A percentile compares a stretch with the other conserved stretches of the same genome.
These are phyloP conservation scores for mouse (Mus musculus) DNA, from an alignment of 2,113 vertebrate species.

Conservation along the genomic window DNA sequence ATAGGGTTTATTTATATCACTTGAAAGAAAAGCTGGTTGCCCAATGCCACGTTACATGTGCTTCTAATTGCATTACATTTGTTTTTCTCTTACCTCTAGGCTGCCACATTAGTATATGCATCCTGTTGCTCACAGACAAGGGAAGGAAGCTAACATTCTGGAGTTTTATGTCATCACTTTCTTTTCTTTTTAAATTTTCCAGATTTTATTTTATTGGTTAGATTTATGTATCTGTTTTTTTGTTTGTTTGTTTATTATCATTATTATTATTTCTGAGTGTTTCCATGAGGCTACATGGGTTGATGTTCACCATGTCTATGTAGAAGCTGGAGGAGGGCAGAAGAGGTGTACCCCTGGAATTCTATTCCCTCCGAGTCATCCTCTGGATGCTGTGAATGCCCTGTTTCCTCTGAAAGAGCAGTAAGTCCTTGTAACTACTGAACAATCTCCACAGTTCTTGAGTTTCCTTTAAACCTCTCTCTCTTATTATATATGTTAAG, in stretches of 20 bases:
- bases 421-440: not conserved
- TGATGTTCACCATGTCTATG: not conserved
- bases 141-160: slow-evolving; percentile 5
- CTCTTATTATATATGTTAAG: not conserved
- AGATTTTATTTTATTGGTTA: not conserved
- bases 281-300: too few relatives aligned
- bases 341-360: too few relatives aligned
- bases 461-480: not conserved
- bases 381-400: not conserved
- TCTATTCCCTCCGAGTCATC: not conserved
- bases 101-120: not conserved
- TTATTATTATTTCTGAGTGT: not conserved
- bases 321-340: not conserved
- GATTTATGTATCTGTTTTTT: not conserved
- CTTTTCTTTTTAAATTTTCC: not conserved
- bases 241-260: too few relatives aligned
- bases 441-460: not conserved
- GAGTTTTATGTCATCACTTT: not conserved
- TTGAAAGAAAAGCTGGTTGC: not conserved
- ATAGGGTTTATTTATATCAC: not conserved
- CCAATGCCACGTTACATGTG: too few relatives aligned
- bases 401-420: not conserved
- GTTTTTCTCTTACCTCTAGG: not conserved
- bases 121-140: not conserved
- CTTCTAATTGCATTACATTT: not conserved